Conservation (phyloP, 1,140 invertebrate genomes). For the Limonius californicus region DNA sequence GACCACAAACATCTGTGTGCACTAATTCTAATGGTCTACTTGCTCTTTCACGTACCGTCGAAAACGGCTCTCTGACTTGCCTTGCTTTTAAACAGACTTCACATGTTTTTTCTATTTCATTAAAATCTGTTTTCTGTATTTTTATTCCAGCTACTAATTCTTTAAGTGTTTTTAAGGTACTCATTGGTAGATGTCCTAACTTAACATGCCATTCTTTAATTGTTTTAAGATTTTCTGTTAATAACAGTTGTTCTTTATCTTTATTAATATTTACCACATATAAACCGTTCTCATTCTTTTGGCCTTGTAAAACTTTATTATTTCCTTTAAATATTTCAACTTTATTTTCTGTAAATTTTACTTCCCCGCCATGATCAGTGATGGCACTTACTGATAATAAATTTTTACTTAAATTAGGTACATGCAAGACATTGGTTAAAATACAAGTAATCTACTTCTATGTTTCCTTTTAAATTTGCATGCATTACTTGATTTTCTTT, state of each 20-base stretch:
- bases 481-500: background rate
- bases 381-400: slow-evolving; percentile 5
- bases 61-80: background rate
- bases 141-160: background rate
- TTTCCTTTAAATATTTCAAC: slow-evolving; percentile 14
- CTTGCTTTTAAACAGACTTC: slow-evolving; percentile 31
- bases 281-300: background rate
- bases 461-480: slow-evolving; percentile 7
- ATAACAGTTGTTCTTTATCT: background rate
- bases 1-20: slow-evolving; percentile 45
- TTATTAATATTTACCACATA: background rate
- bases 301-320: background rate
- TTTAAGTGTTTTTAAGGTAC: background rate
- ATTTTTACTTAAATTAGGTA: slow-evolving; percentile 13
- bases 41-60: slow-evolving; percentile 14
- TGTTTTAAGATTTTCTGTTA: background rate
- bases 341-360: slow-evolving; percentile 2
- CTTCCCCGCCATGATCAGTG: slow-evolving; percentile 5
- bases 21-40: slow-evolving; percentile 30
- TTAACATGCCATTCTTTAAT: background rate
- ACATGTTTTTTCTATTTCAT: slow-evolving; percentile 24
- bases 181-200: background rate
- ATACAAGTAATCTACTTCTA: slow-evolving; percentile 4
- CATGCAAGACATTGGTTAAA: slow-evolving; percentile 14
- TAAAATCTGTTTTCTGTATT: slow-evolving; percentile 4